Evolutionary conservation across 1,140 invertebrate genomes (phyloP), one percentile per base, ranked within the genome.

Genomic region (Calephelis nemesis): DNA sequence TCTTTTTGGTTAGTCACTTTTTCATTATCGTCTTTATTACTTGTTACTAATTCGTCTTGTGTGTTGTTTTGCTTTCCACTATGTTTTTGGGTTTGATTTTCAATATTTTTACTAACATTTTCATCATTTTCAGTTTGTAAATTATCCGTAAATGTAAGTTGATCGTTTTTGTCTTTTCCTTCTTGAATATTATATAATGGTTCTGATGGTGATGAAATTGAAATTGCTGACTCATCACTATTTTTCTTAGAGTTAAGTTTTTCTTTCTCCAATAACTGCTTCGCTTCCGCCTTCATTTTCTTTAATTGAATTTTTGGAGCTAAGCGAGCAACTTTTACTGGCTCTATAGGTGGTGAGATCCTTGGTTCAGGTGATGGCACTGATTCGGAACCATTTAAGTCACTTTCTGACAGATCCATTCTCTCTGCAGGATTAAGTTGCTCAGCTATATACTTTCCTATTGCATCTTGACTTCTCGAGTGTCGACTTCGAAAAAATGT

Each of bases 401-500:
- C 87, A 73, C 62, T 79, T 49, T 91, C 87, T 62, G 76, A 68
- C 66, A 83, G 75, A 65, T 89, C 84, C 75, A 89, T 83, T 74
- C 83, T 81, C 71, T 90, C 89, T 11, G 83, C 85, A n/a, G 87
- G 81, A 71, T 89, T 91, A 60, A 90, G 68, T 69, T 91, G 89
- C 67, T 90, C 92, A 47, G 92, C 90, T 1, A 92, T 87, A 76
- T 92, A 92, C 76, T 92, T 92, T 64, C 90, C 92, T 74, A 92
- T 92, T 54, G 92, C 92, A 81, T 92, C 92, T 82, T 92, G 92
- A 71, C 92, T 92, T 81, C 92, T 85, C 68, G 92, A 92, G 71
- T 92, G 92, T 74, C 92, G 75, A 78, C 91, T 92, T 63, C 92
- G 87, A 91, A 92, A 92, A 92, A 93, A 92, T 68, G 89, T 93